These are phyloP conservation scores for Hippocampus guttulatus DNA, from an alignment of 2,113 vertebrate species.

Conservation along the genomic window DNA sequence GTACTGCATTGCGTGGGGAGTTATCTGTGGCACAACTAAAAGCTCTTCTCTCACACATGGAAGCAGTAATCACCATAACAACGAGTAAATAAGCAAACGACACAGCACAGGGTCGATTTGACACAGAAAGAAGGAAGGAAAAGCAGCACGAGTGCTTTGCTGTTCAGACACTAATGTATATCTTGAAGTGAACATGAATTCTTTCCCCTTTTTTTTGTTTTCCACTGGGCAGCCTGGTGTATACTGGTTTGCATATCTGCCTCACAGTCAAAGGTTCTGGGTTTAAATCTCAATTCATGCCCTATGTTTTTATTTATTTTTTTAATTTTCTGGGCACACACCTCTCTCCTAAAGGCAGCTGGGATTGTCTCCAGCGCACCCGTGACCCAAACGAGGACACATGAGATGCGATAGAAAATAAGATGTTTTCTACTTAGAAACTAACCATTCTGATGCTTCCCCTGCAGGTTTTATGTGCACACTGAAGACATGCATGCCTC, in stretches of 20 bases:
- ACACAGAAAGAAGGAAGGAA: not conserved
- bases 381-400: not conserved
- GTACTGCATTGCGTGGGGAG: too few species aligned
- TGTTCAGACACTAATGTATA: not conserved
- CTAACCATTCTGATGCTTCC: constrained; percentile 9
- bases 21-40: too few species aligned
- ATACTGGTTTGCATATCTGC: too few species aligned
- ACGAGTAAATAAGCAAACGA: not conserved
- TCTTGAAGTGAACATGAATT: not conserved
- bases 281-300: too few species aligned
- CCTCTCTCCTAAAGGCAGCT: too few species aligned
- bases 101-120: not conserved
- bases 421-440: not conserved
- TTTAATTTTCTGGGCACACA: not conserved
- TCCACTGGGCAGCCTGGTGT: not conserved
- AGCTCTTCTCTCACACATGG: not conserved
- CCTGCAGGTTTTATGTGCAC: constrained; percentile 29
- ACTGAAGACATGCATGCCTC: not conserved
- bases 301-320: not conserved
- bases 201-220: not conserved
- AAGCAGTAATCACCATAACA: not conserved
- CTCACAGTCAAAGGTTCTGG: too few species aligned
- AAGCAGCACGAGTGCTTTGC: not conserved
- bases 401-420: not conserved
- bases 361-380: too few species aligned